Percentiles rank a stretch among this genome's conserved stretches.
Conservation (phyloP, 2,797 vertebrate genomes). For the Erethizon dorsatum region DNA sequence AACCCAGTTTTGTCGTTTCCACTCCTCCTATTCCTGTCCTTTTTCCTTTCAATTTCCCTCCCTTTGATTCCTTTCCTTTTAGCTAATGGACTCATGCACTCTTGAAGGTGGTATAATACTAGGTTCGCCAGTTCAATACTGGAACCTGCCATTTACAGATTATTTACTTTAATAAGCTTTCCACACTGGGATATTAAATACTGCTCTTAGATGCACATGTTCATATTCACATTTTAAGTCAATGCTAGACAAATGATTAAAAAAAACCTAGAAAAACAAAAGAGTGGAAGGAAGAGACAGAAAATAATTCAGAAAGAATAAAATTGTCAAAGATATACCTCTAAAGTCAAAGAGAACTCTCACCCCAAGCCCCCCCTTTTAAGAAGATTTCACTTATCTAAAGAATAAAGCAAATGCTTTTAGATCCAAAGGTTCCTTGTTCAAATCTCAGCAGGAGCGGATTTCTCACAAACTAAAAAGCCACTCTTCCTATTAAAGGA, state of each 20-base stretch:
- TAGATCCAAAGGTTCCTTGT: conserved; percentile 85
- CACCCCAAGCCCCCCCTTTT: neutral
- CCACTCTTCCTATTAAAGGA: conserved; percentile 83
- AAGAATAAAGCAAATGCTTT: conserved; percentile 80
- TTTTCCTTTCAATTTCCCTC: neutral
- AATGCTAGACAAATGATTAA: conserved; percentile 40
- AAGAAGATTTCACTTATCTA: conserved; percentile 80
- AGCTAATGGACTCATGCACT: neutral
- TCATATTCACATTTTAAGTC: conserved; percentile 56
- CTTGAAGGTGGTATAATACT: neutral
- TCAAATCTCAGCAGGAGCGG: conserved; percentile 83
- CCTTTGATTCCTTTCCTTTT: neutral
- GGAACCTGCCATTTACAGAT: neutral
- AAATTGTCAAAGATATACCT: conserved; percentile 68
- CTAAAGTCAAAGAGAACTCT: conserved; percentile 68
- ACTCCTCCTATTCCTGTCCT: too few relatives aligned
- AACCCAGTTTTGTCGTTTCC: neutral
- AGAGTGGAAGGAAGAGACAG: conserved; percentile 17
- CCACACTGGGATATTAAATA: conserved; percentile 46
- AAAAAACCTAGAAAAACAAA: conserved; percentile 41
- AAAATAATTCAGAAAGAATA: conserved; percentile 70
- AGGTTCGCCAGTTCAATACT: neutral
- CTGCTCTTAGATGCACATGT: neutral
- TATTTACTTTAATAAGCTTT: neutral
- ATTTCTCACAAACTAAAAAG: conserved; percentile 84